phyloP scores from a whole-genome alignment of 2,113 vertebrate genomes.

The Malaclemys terrapin region DNA sequence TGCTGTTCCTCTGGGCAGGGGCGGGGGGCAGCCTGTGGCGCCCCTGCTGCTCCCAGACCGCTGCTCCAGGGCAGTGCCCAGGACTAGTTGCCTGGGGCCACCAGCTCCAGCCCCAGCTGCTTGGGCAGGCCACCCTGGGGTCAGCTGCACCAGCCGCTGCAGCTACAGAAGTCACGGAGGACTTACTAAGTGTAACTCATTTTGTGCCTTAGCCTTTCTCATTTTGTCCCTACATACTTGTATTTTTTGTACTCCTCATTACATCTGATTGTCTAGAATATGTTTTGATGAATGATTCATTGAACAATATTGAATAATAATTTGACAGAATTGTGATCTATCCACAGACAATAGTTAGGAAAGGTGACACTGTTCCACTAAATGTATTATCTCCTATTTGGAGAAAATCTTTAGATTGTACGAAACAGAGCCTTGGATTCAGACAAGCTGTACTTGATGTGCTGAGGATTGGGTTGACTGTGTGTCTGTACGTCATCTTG shows the following conservation, averaged over 20 bases:
- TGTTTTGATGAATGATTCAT: not conserved
- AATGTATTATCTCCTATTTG: not conserved
- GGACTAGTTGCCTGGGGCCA: too few relatives aligned
- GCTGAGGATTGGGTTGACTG: not conserved
- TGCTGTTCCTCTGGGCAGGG: too few relatives aligned
- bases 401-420: not conserved
- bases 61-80: too few relatives aligned
- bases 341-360: not conserved
- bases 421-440: not conserved
- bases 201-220: too few relatives aligned
- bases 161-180: too few relatives aligned
- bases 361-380: not conserved
- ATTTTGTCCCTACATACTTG: too few relatives aligned
- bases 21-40: too few relatives aligned
- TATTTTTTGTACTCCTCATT: too few relatives aligned
- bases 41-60: too few relatives aligned
- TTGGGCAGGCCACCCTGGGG: too few relatives aligned
- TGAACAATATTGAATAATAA: slow-evolving; percentile 3
- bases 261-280: fast-evolving
- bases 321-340: not conserved
- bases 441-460: not conserved
- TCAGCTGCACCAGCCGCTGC: too few relatives aligned
- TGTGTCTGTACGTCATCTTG: not conserved
- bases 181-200: not conserved
- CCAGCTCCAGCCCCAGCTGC: too few relatives aligned